These are phyloP conservation scores for Pachyrhynchus sulphureomaculatus DNA, from an alignment of 1,140 invertebrate genomes.

Conservation along the genomic window DNA sequence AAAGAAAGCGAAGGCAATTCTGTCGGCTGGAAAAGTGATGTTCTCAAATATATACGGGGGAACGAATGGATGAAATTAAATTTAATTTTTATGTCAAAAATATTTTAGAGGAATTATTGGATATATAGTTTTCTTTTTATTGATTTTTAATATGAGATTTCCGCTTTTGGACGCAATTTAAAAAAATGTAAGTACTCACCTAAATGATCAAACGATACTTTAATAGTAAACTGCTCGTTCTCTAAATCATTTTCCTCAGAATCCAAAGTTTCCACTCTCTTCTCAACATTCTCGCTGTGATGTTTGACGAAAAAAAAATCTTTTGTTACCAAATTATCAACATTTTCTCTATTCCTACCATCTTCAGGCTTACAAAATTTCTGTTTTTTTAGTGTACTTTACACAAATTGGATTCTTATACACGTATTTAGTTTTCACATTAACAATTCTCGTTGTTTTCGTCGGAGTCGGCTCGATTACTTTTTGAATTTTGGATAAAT, in stretches of 20 bases:
- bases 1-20: no score
- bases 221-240: slow-evolving; percentile 9
- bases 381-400: slow-evolving; percentile 42
- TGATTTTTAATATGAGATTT: no score
- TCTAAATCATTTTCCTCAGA: not conserved
- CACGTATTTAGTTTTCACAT: slow-evolving; percentile 44
- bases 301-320: slow-evolving; percentile 42
- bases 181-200: no score
- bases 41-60: no score
- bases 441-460: slow-evolving; percentile 42
- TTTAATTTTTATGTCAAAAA: no score
- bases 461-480: slow-evolving; percentile 39
- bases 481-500: slow-evolving; percentile 8
- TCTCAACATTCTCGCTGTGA: slow-evolving; percentile 11
- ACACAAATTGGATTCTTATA: slow-evolving; percentile 46
- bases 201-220: slow-evolving; percentile 18
- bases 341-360: slow-evolving; percentile 20
- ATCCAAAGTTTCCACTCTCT: not conserved
- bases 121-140: no score
- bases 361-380: slow-evolving; percentile 28
- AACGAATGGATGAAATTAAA: no score
- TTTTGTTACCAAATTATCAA: slow-evolving; percentile 44
- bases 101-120: no score
- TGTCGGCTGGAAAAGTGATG: no score
- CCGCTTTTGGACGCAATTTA: no score